Evolutionary conservation across 2,888 invertebrate species (phyloP).

Genomic region (Masnerella sp.): DNA sequence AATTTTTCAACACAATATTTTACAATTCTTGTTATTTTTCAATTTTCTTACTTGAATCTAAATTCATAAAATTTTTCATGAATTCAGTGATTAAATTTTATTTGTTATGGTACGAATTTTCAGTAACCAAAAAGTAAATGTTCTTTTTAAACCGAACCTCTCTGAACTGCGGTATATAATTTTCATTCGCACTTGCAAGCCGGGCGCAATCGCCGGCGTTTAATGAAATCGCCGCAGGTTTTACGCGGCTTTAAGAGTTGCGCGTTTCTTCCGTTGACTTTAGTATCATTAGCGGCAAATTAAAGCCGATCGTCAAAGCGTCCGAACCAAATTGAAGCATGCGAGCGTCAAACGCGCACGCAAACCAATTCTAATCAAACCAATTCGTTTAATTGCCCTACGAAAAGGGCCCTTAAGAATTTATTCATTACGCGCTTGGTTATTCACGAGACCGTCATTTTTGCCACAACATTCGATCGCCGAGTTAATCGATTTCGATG

Average conservation of each 20-base stretch:
- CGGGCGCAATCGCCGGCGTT: constrained; percentile 61
- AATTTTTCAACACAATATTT: no score
- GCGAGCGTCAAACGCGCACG: constrained; percentile 51
- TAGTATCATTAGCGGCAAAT: constrained; percentile 72
- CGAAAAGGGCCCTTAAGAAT: constrained; percentile 51
- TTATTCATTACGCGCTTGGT: constrained; percentile 39
- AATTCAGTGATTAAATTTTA: no score
- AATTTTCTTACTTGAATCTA: no score
- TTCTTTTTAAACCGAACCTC: no score
- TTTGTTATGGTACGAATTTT: no score
- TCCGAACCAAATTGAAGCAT: constrained; percentile 68
- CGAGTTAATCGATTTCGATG: constrained; percentile 41
- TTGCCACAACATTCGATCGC: constrained; percentile 18
- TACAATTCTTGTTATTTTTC: no score
- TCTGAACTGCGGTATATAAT: no score
- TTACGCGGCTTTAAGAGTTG: constrained; percentile 61
- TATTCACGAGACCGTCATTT: constrained; percentile 26
- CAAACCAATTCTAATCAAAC: constrained; percentile 63
- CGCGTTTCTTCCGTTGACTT: constrained; percentile 64
- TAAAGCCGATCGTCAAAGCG: constrained; percentile 68
- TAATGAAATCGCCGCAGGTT: constrained; percentile 65
- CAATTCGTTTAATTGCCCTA: constrained; percentile 64
- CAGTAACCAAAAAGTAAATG: no score
- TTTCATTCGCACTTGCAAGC: constrained; percentile 64
- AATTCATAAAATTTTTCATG: no score